Evolutionary conservation across 2,113 vertebrate species (phyloP).

Genomic region (Brachyhypopomus gauderio): DNA sequence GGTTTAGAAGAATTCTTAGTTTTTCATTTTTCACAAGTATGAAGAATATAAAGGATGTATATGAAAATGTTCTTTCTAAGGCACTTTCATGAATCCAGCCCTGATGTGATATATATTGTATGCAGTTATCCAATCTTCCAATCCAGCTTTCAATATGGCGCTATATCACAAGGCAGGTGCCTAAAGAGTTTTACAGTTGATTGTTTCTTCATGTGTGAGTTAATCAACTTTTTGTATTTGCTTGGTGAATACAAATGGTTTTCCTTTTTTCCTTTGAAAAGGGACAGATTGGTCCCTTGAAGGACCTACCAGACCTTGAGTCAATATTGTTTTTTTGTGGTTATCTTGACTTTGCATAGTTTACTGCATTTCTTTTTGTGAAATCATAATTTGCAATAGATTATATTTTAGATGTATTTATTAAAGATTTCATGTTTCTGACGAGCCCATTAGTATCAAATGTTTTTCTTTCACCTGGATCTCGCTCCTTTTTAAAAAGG

Average conservation of each 20-base stretch:
- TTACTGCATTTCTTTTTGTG: conserved; percentile 5
- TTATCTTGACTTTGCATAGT: background rate
- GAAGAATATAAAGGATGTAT: too few species aligned
- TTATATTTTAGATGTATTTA: conserved; percentile 26
- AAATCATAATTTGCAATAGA: background rate
- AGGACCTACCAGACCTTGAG: background rate
- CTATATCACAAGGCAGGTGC: background rate
- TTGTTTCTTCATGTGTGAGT: conserved; percentile 11
- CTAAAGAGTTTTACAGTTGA: conserved; percentile 14
- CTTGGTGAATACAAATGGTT: background rate
- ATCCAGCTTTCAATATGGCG: background rate
- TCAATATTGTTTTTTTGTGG: too few species aligned
- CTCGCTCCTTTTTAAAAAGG: background rate
- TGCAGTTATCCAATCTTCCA: background rate
- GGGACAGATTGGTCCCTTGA: background rate
- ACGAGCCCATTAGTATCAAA: background rate
- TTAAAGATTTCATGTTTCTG: conserved; percentile 18
- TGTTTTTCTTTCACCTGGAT: background rate
- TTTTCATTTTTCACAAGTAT: too few species aligned
- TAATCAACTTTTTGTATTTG: background rate
- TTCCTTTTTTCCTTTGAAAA: background rate
- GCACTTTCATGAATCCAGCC: background rate
- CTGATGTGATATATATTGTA: background rate
- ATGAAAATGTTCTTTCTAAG: background rate
- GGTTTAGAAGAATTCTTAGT: too few species aligned